phyloP scores from a whole-genome alignment of 2,113 vertebrate genomes.

The Ibidorhyncha struthersii region DNA sequence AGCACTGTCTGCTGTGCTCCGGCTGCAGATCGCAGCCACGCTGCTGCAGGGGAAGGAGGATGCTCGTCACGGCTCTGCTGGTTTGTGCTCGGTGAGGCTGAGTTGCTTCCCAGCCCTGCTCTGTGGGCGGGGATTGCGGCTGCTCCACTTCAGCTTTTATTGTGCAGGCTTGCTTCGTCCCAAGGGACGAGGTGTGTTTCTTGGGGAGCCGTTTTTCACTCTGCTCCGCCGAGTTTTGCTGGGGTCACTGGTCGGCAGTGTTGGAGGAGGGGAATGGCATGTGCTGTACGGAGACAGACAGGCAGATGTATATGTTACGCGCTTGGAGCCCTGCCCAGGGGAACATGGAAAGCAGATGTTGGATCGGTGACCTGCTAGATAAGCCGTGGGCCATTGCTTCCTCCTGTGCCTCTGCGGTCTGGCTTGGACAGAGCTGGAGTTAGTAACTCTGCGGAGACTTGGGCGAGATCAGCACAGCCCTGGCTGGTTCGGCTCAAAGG shows the following conservation, averaged over 20 bases:
- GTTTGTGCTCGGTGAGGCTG: rapidly evolving
- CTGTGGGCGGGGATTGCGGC: background rate
- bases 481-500: background rate
- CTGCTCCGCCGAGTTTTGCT: background rate
- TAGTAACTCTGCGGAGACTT: background rate
- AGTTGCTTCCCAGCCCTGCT: background rate
- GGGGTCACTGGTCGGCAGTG: background rate
- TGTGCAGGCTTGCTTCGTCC: background rate
- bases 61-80: background rate
- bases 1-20: background rate
- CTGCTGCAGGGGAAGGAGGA: background rate
- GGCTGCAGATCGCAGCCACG: background rate
- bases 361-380: background rate
- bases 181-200: background rate
- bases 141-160: background rate
- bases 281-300: background rate
- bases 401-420: background rate
- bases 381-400: background rate
- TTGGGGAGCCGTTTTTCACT: background rate
- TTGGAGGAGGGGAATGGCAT: background rate
- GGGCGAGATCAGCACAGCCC: background rate
- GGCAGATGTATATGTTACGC: background rate
- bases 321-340: background rate
- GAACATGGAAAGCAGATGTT: conserved; percentile 67
- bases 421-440: background rate